Evolutionary conservation across 2,888 invertebrate species (phyloP), one percentile per base, ranked within the genome.

Genomic region (Villa cingulata): DNA sequence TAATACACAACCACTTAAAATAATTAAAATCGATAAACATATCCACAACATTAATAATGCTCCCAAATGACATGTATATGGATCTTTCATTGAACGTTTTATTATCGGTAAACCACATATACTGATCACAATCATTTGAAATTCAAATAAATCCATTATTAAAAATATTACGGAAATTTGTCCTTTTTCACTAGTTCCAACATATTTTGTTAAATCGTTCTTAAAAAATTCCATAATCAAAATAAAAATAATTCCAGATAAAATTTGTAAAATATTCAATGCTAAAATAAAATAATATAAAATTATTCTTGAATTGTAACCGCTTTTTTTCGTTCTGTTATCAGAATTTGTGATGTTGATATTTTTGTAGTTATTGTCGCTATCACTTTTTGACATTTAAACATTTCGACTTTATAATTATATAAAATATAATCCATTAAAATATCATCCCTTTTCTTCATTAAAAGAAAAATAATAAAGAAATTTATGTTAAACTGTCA

Each of bases 1-100:
- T 9, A 48, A 37, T 9, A 51, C 15, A 15, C 48, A 41, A 29
- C 51, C 50, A 40, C 43, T 46, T 15, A 53, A 23, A 17, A 53
- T 49, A 17, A 45, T 18, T 14, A 53, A 37, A 19, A 51, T 46
- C 27, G 50, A 49, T 23, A 53, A 51, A 7, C 50, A 42, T 45
- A 51, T 43, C 54, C 53, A 55, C 14, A 53, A 42, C 18, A 43
- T 50, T 39, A 54, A 45, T n/a, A 53, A 15, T 5, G 41, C 37
- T 36, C 43, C 37, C 20, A 53, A 47, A 43, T 54, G 50, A 4
- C 19, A 27, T 3, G 54, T 48, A 34, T 48, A 46, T 1, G 49
- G 37, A 14, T 55, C 54, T 4, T 19, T 19, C 16, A 34, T 14
- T 17, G 37, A 42, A 41, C 48, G 49, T 18, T 15, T 37, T 17